Evolutionary conservation across 2,113 vertebrate genomes (phyloP), one percentile per base, ranked within the genome.

Genomic region (Cyanoderma ruficeps): DNA sequence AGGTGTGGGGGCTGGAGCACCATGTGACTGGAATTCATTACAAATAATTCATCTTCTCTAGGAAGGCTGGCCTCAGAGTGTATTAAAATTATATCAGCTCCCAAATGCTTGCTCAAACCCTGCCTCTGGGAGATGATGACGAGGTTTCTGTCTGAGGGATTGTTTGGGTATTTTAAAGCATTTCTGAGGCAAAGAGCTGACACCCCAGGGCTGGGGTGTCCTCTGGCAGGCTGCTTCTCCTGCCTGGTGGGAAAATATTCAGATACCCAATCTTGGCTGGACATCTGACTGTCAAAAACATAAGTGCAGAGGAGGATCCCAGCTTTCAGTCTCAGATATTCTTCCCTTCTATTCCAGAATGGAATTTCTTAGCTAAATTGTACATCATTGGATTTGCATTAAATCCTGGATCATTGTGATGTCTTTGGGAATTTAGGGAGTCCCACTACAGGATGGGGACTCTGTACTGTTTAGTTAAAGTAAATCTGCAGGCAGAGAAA

Each of bases 11-110:
- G 94, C 80, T 95, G 93, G 90, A 95, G 69, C 7, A 1, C 91
- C 92, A 70, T 93, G 96, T 90, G 95, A 94, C 94, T 96, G 83
- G 95, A 96, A 97, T 96, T 96, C 93, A 95, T 94, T 95, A 89
- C 91, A 94, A 94, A 95, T 89, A 96, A 95, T 94, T 93, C 76
- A 94, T 96, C 83, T 91, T 85, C 67, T 89, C 72, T 35, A 59
- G 83, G 88, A 96, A 92, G 79, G 60, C 76, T 82, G 77, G 88
- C n/a, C 65, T 95, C 23, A 1, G 76, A 92, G 86, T 93, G 39
- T 81, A 83, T 94, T 92, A 92, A 93, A 95, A 93, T 59, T 10
- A 33, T 53, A 83, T 81, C 83, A 92, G 83, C 69, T 72, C 56
- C 56, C 31, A 64, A 83, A 70, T 0, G 13, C 76, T 81, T 75